These are phyloP conservation scores for Microctonus hyperodae DNA, from an alignment of 2,888 invertebrate genomes.

Conservation along the genomic window DNA sequence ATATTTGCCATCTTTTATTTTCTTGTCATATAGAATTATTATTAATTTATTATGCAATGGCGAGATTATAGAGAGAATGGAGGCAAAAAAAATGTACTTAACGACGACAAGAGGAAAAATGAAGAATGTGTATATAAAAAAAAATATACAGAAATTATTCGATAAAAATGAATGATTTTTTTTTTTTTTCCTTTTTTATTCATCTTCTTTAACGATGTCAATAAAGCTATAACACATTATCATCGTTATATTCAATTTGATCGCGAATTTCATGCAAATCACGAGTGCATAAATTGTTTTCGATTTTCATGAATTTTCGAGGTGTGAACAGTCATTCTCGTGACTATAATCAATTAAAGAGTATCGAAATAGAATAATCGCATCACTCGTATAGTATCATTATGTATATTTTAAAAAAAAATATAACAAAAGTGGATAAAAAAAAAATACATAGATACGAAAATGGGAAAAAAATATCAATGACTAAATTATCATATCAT, in stretches of 20 bases:
- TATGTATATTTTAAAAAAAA: background rate
- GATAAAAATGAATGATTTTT: too few species aligned
- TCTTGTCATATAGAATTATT: slow-evolving; percentile 1
- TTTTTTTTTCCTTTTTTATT: background rate
- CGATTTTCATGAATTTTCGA: background rate
- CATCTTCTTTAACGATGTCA: background rate
- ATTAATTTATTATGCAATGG: background rate
- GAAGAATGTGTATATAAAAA: background rate
- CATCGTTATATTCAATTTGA: background rate
- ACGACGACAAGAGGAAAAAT: background rate
- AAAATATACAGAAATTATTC: too few species aligned
- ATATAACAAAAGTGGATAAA: background rate
- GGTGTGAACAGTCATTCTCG: background rate
- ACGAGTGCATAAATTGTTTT: background rate
- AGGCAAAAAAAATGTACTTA: background rate
- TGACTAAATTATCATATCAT: background rate
- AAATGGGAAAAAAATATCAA: background rate
- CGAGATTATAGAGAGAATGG: background rate
- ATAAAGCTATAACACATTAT: background rate
- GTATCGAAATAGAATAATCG: slow-evolving; percentile 1
- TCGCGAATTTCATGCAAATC: background rate
- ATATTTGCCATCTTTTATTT: background rate
- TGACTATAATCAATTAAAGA: background rate
- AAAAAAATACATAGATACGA: background rate
- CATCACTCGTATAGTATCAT: background rate